Base-by-base conservation (phyloP, 1,140 invertebrate species). In the Micrasema longulum region DNA sequence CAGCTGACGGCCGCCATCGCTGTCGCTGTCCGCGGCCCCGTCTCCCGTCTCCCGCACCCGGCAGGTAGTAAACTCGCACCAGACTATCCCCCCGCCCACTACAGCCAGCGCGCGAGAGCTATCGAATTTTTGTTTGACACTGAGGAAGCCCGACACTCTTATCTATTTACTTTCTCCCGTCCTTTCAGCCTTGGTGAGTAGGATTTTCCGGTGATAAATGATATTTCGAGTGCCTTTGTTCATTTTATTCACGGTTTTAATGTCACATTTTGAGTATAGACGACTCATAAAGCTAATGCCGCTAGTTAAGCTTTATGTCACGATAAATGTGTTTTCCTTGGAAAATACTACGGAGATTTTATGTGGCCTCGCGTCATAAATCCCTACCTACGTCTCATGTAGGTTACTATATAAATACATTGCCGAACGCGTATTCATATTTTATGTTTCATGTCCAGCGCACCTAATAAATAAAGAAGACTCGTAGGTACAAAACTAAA, bases 221-320 rank as follows among this genome's bases (percentile, higher is more conserved):
- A 48, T 48, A 65, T 65, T 65, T 65, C 50, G 45, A 65, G 63
- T 50, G 63, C 26, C 45, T 48, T 65, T 65, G 41, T 47, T 65
- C 23, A 22, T 11, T 3, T 35, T 47, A n/a, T 50, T 65, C 50
- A 31, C 26, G 45, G 23, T 48, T 65, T 50, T 50, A 45, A 65
- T 43, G 63, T 65, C 43, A 65, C 43, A 47, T 43, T 22, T 63
- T 20, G 22, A 43, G 23, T 45, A 45, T 22, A 16, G 16, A 20
- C 14, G 38, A 7, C 10, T n/a, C 16, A 12, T 57, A 57, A 20
- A 63, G 36, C 22, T 23, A 22, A 35, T 36, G 31, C 31, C 31
- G 26, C 53, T 35, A 7, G n/a, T n/a, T n/a, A n/a, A 14, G 6
- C n/a, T 55, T 36, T 57, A 35, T 57, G 18, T 53, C 31, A 38